Evolutionary conservation across 2,888 invertebrate genomes (phyloP).

Genomic region (Pyrochroa serraticornis): DNA sequence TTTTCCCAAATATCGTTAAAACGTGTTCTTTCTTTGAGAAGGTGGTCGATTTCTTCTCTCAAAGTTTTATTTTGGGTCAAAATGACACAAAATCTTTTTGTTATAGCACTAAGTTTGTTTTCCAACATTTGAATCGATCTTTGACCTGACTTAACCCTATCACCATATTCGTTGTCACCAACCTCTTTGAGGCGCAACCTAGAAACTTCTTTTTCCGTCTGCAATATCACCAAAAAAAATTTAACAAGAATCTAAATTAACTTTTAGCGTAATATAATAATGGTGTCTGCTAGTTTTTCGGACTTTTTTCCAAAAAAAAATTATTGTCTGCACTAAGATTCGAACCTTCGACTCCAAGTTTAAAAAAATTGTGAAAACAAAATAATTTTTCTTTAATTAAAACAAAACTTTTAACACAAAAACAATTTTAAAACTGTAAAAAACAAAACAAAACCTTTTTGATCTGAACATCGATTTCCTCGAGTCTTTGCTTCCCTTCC

Average conservation of each 20-base stretch:
- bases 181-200: slow-evolving; percentile 55
- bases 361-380: too few relatives aligned
- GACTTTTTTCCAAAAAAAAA: too few relatives aligned
- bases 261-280: too few relatives aligned
- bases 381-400: too few relatives aligned
- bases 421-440: too few relatives aligned
- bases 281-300: too few relatives aligned
- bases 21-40: slow-evolving; percentile 80
- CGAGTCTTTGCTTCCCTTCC: slow-evolving; percentile 53
- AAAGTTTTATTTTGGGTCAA: slow-evolving; percentile 75
- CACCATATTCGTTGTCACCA: slow-evolving; percentile 59
- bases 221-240: slow-evolving; percentile 10
- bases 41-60: slow-evolving; percentile 79
- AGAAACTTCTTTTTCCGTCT: slow-evolving; percentile 59
- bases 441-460: slow-evolving; percentile 41
- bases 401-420: too few relatives aligned
- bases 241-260: too few relatives aligned
- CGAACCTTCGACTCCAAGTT: not conserved
- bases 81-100: slow-evolving; percentile 77
- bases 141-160: slow-evolving; percentile 61
- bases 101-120: slow-evolving; percentile 77
- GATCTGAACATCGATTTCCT: slow-evolving; percentile 62
- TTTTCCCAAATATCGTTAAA: slow-evolving; percentile 85
- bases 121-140: slow-evolving; percentile 69
- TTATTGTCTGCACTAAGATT: not conserved